Evolutionary conservation across 2,113 vertebrate species (phyloP).

Genomic region (Glareola pratincola): DNA sequence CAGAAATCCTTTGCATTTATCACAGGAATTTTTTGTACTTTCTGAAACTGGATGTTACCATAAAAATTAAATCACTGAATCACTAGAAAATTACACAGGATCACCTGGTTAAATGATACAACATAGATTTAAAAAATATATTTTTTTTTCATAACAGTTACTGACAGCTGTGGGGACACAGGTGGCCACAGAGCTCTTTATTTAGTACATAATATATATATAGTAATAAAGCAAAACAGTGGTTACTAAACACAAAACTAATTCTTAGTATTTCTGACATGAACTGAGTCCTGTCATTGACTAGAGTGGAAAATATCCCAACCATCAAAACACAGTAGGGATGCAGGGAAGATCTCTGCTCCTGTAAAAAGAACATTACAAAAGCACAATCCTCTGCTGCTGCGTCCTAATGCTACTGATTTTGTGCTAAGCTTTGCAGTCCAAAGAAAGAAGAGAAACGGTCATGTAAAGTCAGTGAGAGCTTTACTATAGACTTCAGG

Average conservation of each 20-base stretch:
- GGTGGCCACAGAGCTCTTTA: background rate
- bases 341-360: background rate
- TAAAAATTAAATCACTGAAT: background rate
- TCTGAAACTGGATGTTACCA: background rate
- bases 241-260: background rate
- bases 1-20: background rate
- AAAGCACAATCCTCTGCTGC: background rate
- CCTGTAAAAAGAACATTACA: background rate
- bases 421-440: background rate
- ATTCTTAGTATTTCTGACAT: background rate
- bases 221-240: background rate
- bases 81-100: background rate
- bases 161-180: background rate
- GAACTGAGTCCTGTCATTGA: background rate
- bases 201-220: background rate
- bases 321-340: background rate
- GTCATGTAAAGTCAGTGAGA: background rate
- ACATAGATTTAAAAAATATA: background rate
- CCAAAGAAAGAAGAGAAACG: background rate
- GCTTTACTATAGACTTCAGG: background rate
- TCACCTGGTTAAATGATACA: background rate
- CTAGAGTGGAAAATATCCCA: background rate
- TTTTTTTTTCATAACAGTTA: background rate
- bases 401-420: background rate
- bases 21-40: background rate